Percentiles rank a stretch among this genome's conserved stretches.
phyloP scores from a whole-genome alignment of 2,888 invertebrate genomes.

The Helleia helle region DNA sequence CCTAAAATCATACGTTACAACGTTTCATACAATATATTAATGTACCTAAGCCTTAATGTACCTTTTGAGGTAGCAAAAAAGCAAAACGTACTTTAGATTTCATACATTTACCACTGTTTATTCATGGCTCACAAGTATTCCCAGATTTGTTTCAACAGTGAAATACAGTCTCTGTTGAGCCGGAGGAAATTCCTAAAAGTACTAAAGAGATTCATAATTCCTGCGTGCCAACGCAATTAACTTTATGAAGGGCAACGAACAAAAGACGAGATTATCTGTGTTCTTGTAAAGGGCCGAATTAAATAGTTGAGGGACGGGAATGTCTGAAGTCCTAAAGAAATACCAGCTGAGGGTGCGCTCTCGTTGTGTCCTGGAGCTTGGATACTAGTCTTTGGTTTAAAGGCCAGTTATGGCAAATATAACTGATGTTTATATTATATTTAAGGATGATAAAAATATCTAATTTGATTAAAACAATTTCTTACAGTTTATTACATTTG shows the following conservation, averaged over 20 bases:
- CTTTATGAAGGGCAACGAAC: conserved; percentile 55
- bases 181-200: conserved; percentile 2
- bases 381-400: conserved; percentile 5
- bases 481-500: no score
- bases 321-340: conserved; percentile 31
- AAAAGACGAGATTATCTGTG: conserved; percentile 53
- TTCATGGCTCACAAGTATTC: no score
- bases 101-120: no score
- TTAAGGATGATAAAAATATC: no score
- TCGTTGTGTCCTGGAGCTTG: conserved; percentile 13
- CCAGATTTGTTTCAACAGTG: background rate
- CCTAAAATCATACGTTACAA: no score
- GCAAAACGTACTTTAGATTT: no score
- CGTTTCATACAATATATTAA: no score
- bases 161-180: background rate
- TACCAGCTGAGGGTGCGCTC: conserved; percentile 21
- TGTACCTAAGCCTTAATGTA: no score
- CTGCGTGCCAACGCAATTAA: conserved; percentile 31
- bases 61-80: no score
- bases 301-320: conserved; percentile 54
- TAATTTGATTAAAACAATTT: no score
- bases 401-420: no score
- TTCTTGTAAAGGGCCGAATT: conserved; percentile 51
- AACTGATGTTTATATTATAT: no score
- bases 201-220: conserved; percentile 35